Conservation (phyloP, 2,888 invertebrate species). For the Tinea pellionella region DNA sequence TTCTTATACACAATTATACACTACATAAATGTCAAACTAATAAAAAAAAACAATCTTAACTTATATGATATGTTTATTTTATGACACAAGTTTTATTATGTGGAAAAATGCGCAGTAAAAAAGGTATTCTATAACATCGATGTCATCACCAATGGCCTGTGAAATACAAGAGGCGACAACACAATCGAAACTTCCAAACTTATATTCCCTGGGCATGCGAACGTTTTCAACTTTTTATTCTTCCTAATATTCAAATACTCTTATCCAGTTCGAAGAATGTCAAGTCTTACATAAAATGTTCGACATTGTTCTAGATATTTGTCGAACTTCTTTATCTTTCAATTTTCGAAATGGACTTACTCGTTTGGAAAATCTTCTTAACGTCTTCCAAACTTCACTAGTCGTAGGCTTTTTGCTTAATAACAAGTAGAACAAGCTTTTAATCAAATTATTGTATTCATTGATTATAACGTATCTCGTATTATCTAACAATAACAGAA, state of each 20-base stretch:
- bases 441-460: not conserved
- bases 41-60: no score
- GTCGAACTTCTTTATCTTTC: conserved; percentile 1
- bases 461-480: not conserved
- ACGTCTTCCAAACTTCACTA: not conserved
- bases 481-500: not conserved
- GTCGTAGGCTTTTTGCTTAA: not conserved
- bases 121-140: not conserved
- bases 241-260: conserved; percentile 12
- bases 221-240: conserved; percentile 19
- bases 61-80: no score
- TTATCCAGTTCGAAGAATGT: not conserved
- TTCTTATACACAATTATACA: no score
- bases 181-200: not conserved
- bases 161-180: conserved; percentile 23
- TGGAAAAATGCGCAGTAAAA: not conserved
- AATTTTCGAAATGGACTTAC: conserved; percentile 2
- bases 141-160: conserved; percentile 22
- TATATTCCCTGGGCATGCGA: conserved; percentile 7
- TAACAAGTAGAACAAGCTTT: not conserved
- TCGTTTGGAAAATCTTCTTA: not conserved
- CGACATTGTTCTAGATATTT: not conserved
- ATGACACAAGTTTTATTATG: conserved; percentile 21
- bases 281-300: conserved; percentile 6
- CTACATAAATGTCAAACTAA: no score